phyloP scores from a whole-genome alignment of 2,888 invertebrate genomes.

The Bhutanitis thaidina region DNA sequence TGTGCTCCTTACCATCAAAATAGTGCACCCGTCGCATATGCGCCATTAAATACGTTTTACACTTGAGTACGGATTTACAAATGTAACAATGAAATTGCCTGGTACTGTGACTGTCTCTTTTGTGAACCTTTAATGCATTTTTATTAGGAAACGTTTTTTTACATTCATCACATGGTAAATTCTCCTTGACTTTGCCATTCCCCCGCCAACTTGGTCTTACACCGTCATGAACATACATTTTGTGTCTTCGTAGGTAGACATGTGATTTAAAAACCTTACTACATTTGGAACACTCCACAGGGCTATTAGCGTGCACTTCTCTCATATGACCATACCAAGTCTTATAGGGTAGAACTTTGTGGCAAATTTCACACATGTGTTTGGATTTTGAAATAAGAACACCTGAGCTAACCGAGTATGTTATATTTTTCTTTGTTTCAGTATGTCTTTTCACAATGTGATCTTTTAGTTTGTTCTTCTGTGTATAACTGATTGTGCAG shows the following conservation, averaged over 20 bases:
- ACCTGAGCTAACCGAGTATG: neutral
- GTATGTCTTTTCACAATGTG: slow-evolving; percentile 20
- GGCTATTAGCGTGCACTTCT: slow-evolving; percentile 24
- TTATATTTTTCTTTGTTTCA: neutral
- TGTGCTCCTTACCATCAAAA: slow-evolving; percentile 33
- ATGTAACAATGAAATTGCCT: slow-evolving; percentile 28
- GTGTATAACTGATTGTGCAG: slow-evolving; percentile 16
- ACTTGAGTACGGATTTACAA: slow-evolving; percentile 35
- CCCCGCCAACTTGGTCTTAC: slow-evolving; percentile 13
- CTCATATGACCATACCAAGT: slow-evolving; percentile 31
- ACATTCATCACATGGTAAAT: slow-evolving; percentile 29
- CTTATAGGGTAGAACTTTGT: slow-evolving; percentile 28
- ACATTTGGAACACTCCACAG: slow-evolving; percentile 23
- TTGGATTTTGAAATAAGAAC: slow-evolving; percentile 10
- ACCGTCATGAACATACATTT: slow-evolving; percentile 19
- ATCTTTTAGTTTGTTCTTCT: slow-evolving; percentile 4
- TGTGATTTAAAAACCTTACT: slow-evolving; percentile 24
- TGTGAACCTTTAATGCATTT: slow-evolving; percentile 28
- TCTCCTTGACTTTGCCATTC: neutral
- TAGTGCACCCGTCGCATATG: slow-evolving; percentile 39
- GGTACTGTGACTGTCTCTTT: slow-evolving; percentile 33
- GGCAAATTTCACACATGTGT: slow-evolving; percentile 27
- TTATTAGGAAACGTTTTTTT: slow-evolving; percentile 24
- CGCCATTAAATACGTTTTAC: slow-evolving; percentile 29
- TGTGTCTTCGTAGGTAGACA: slow-evolving; percentile 25